Evolutionary conservation across 1,140 invertebrate genomes (phyloP), one percentile per base, ranked within the genome.

Genomic region (Aphelenchoides besseyi): DNA sequence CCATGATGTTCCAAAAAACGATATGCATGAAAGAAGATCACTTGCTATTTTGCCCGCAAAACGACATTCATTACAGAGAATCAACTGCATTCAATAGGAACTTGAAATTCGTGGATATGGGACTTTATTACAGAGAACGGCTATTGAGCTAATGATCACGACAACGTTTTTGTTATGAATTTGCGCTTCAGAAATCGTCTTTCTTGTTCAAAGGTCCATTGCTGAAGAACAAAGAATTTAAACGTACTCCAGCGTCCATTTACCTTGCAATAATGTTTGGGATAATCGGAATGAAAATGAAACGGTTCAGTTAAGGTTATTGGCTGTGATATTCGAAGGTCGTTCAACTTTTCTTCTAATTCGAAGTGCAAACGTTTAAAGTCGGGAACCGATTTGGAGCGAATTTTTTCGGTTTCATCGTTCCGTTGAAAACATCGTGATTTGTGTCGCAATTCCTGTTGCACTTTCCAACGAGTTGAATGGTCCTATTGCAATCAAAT

Each of bases 361-460:
- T 66, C 63, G 30, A 16, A n/a, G 32, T 66, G 63, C 63, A 66
- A 2, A n/a, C 33, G 30, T 32, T 29, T 29, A 8, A 66, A 66
- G 36, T 66, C 63, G 12, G 63, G 63, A 1, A 66, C 63, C 2
- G 63, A 66, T 35, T 66, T 66, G n/a, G 63, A 66, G 16, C 63
- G 30, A 37, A 66, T 33, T 2, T 33, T 16, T 18, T 66, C 63
- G 16, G 36, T 66, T 33, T 36, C 12, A 2, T 66, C 63, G n/a
- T 37, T 29, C 30, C 63, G 16, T 3, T 36, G 30, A 3, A 66
- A 66, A 35, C 63, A 66, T 41, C 30, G 16, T 12, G 63, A 33
- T n/a, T 18, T 3, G 36, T 66, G 63, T 53, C 63, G 16, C 36
- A 66, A 30, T 66, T 37, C 36, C 2, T 66, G 63, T 66, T 66